These are phyloP conservation scores for Koerneria pararmatus DNA, from an alignment of 2,888 invertebrate species.

Conservation along the genomic window DNA sequence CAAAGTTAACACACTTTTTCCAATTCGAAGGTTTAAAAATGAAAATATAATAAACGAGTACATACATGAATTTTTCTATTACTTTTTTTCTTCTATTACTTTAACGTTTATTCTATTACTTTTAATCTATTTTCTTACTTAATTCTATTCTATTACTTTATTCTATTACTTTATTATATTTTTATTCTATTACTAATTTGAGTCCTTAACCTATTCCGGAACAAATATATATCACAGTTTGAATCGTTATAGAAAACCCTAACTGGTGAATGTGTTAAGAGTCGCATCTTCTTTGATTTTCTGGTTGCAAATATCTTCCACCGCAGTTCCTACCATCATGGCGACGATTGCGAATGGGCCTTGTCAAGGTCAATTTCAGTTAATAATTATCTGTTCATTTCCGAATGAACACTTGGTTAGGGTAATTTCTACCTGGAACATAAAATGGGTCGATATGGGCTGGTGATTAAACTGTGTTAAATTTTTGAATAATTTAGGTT, in stretches of 20 bases:
- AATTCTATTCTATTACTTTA: too few relatives aligned
- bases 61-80: too few relatives aligned
- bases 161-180: too few relatives aligned
- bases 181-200: too few relatives aligned
- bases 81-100: too few relatives aligned
- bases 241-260: background rate
- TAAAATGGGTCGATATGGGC: background rate
- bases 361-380: constrained; percentile 5
- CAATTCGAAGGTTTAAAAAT: too few relatives aligned
- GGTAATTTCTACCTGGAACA: background rate
- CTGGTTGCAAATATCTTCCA: constrained; percentile 25
- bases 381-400: background rate
- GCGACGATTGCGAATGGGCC: constrained; percentile 48
- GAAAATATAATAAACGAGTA: too few relatives aligned
- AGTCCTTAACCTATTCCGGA: too few relatives aligned
- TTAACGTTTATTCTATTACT: too few relatives aligned
- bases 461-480: background rate
- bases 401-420: background rate
- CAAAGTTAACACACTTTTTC: too few relatives aligned
- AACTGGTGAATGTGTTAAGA: background rate
- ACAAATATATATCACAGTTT: too few relatives aligned
- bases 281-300: background rate
- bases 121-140: too few relatives aligned
- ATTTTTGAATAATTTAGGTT: background rate
- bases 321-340: constrained; percentile 45